Percentiles rank a stretch among this genome's conserved stretches.
phyloP scores from a whole-genome alignment of 2,113 vertebrate species.

The Ramphastos sulfuratus region DNA sequence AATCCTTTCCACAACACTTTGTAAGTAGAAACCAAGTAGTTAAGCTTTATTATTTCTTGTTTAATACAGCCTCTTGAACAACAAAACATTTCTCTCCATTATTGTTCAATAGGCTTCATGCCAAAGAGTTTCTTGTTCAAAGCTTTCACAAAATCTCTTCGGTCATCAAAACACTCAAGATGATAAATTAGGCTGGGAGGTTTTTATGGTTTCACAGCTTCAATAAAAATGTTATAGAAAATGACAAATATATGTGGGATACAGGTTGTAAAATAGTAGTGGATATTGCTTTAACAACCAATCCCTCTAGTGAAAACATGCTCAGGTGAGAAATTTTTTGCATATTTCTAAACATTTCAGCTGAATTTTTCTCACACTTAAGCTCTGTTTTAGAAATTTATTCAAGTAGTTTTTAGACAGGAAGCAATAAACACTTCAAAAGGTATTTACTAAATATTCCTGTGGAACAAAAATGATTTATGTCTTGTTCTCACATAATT shows the following conservation, averaged over 20 bases:
- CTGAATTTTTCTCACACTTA: not conserved
- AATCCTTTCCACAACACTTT: not conserved
- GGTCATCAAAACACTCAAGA: not conserved
- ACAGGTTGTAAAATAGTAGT: not conserved
- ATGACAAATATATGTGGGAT: not conserved
- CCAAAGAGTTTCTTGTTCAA: not conserved
- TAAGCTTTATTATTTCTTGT: not conserved
- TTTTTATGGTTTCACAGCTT: not conserved
- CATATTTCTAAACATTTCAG: not conserved
- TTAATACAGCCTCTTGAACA: not conserved
- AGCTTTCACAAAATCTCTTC: not conserved
- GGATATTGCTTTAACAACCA: not conserved
- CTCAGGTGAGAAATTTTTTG: not conserved
- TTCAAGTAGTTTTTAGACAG: not conserved
- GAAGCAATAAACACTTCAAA: not conserved
- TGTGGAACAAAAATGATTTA: not conserved
- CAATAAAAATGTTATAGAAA: not conserved
- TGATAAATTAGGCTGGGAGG: not conserved
- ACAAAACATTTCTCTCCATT: not conserved
- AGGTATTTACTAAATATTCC: conserved; percentile 10
- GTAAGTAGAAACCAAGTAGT: not conserved
- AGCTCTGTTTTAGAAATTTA: not conserved
- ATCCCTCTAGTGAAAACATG: not conserved
- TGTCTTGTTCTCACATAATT: not conserved
- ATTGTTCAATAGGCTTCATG: not conserved